Conservation (phyloP, 2,797 vertebrate genomes). For the Denticeps clupeoides region DNA sequence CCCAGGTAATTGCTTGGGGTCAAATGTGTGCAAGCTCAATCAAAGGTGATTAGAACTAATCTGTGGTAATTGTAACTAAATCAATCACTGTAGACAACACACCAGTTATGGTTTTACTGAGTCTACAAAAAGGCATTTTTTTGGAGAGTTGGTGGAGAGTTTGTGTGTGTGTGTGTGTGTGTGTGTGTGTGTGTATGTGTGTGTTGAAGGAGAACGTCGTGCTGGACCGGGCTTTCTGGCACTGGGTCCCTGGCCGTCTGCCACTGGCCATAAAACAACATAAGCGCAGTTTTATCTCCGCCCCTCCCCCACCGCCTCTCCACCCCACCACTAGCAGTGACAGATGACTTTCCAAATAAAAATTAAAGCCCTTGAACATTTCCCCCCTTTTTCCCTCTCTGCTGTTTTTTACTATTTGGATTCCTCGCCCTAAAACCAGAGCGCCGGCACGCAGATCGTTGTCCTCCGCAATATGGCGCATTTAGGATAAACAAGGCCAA, state of each 20-base stretch:
- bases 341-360: slow-evolving; percentile 31
- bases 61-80: no score
- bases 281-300: slow-evolving; percentile 30
- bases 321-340: slow-evolving; percentile 14
- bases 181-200: no score
- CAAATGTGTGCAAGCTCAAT: no score
- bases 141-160: neutral
- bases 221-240: neutral
- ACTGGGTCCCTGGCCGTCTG: slow-evolving; percentile 9
- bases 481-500: slow-evolving; percentile 40
- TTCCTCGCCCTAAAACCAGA: slow-evolving; percentile 22
- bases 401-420: slow-evolving; percentile 38
- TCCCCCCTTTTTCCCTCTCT: slow-evolving; percentile 21
- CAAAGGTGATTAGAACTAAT: no score
- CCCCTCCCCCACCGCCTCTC: slow-evolving; percentile 7
- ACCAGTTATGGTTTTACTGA: no score
- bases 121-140: neutral
- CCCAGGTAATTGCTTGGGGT: no score
- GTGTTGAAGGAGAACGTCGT: no score
- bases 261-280: slow-evolving; percentile 30
- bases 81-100: no score
- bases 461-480: slow-evolving; percentile 13
- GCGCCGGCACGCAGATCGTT: slow-evolving; percentile 14
- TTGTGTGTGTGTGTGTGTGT: neutral
- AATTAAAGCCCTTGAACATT: slow-evolving; percentile 35